These are phyloP conservation scores for Catharus ustulatus DNA, from an alignment of 2,797 vertebrate genomes.

Conservation along the genomic window DNA sequence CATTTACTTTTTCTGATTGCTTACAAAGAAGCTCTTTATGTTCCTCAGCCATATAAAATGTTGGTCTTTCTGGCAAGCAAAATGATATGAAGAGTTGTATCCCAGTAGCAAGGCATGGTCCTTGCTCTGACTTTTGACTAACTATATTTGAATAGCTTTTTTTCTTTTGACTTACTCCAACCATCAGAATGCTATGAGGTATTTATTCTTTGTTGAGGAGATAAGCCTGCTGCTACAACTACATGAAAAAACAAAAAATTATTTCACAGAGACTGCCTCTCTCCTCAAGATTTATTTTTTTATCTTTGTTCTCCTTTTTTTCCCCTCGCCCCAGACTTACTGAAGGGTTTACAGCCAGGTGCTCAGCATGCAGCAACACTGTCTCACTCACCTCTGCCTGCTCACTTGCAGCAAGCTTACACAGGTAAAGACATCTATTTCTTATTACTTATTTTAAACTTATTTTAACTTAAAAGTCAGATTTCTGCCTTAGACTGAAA, in stretches of 20 bases:
- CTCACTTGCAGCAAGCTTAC: slow-evolving; percentile 94
- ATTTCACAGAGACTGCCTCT: neutral
- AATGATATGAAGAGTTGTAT: neutral
- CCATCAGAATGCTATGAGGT: neutral
- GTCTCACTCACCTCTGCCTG: slow-evolving; percentile 87
- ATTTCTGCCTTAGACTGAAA: neutral
- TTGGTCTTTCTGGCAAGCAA: neutral
- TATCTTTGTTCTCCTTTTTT: slow-evolving; percentile 49
- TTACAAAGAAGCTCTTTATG: neutral
- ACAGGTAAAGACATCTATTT: slow-evolving; percentile 83
- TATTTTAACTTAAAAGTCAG: neutral
- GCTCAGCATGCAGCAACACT: slow-evolving; percentile 85
- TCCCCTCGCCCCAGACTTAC: slow-evolving; percentile 84
- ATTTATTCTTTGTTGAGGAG: neutral
- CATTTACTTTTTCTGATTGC: neutral
- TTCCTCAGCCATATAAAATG: neutral
- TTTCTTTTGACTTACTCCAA: neutral
- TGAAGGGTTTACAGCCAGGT: slow-evolving; percentile 97
- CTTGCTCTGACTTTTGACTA: neutral
- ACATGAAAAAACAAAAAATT: neutral
- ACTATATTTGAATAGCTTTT: neutral
- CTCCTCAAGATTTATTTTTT: neutral
- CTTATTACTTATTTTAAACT: neutral
- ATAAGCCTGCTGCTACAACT: neutral
- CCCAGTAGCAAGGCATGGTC: neutral